Conservation (phyloP, 2,797 vertebrate species). For the Alca torda region DNA sequence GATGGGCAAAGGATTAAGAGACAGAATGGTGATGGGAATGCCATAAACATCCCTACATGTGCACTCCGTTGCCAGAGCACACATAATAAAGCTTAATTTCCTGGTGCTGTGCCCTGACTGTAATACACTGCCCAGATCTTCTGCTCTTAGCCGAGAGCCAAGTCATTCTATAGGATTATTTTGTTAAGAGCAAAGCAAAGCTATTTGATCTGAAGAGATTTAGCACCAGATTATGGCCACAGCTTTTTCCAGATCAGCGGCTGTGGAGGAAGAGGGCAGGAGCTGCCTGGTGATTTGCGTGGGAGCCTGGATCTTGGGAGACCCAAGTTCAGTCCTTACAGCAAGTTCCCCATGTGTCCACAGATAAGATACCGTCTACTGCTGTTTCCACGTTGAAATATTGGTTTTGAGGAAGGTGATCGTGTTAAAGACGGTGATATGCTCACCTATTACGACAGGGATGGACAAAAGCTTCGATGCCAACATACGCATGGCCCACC, state of each 20-base stretch:
- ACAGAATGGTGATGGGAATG: neutral
- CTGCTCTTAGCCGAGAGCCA: constrained; percentile 15
- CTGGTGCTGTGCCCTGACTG: constrained; percentile 38
- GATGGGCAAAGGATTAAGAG: neutral
- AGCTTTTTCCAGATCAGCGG: neutral
- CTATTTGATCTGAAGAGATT: constrained; percentile 37
- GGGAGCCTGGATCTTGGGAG: neutral
- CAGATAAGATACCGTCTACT: neutral
- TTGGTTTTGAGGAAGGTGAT: neutral
- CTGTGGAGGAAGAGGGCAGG: neutral
- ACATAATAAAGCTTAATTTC: constrained; percentile 44
- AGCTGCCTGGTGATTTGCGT: neutral
- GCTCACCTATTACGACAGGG: neutral
- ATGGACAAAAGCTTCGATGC: neutral
- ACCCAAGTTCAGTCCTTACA: neutral
- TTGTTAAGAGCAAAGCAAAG: neutral
- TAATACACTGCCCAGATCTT: constrained; percentile 43
- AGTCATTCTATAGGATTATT: constrained; percentile 15
- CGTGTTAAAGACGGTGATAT: neutral
- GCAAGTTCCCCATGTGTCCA: neutral
- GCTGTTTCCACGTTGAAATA: neutral
- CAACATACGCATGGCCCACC: neutral
- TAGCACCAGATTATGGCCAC: neutral
- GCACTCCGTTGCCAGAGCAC: neutral
- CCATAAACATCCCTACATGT: neutral